Evolutionary conservation across 1,140 invertebrate genomes (phyloP), one percentile per base, ranked within the genome.

Genomic region (Orussus abietinus): DNA sequence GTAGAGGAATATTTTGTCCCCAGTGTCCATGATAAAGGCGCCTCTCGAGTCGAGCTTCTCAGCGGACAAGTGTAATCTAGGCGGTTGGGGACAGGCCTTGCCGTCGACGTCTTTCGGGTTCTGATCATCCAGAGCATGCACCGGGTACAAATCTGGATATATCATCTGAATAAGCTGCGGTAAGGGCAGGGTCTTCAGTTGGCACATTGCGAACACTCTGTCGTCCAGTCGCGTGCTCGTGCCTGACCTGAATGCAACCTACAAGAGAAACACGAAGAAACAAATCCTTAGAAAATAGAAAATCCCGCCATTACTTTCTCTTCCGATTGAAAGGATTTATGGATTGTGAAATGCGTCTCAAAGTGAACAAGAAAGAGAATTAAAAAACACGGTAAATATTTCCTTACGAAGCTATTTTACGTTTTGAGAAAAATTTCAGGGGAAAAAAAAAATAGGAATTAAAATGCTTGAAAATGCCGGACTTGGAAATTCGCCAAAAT

Each of bases 61-160:
- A 10, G 85, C 83, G 3, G 81, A 80, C 2, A 87, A 67, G 54
- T 85, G 83, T 34, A 88, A 52, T 20, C 79, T 75, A 3, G 80
- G 82, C 36, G 84, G 77, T 45, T 80, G 75, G 0, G 79, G 78
- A 29, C 79, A 70, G 5, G 68, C 47, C 37, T 78, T 77, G 0
- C 73, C 73, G 26, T 77, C 73, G 3, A 78, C 67, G 5, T 81
- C 78, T 29, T 76, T 70, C 1, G 70, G 57, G 42, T 78, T 77
- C 53, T 80, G 80, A 29, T 84, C 80, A 46, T 82, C 79, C 15
- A 95, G 74, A 48, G 69, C 70, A 68, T 96, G 90, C 28, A 99
- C 68, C 5, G 92, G 83, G 75, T 97, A 99, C 22, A 99, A 75
- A 70, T 92, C 86, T 6, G 96, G 96, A 78, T 98, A 96, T 43